A percentile compares a stretch with the other conserved stretches of the same genome.
Evolutionary conservation across 2,888 invertebrate genomes (phyloP).

Genomic region (Mycalesis mineus): DNA sequence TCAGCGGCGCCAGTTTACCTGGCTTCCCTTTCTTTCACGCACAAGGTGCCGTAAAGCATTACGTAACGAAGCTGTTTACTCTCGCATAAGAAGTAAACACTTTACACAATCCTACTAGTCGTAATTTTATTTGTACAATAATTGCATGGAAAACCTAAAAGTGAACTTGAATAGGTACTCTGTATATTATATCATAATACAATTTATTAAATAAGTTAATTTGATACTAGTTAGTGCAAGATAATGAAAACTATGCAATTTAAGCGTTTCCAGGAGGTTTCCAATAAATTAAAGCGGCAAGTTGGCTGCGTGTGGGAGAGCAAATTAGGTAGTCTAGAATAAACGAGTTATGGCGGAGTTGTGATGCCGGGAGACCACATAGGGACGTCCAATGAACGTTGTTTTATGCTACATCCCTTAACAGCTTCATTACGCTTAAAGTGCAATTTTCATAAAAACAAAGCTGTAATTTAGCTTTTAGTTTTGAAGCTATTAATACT

Average conservation of each 20-base stretch:
- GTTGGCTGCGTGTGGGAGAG: constrained; percentile 54
- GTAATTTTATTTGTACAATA: too few species aligned
- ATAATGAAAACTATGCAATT: background rate
- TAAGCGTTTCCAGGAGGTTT: constrained; percentile 1
- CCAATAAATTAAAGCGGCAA: constrained; percentile 57
- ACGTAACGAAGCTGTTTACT: too few species aligned
- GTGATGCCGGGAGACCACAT: constrained; percentile 28
- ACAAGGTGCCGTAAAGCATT: too few species aligned
- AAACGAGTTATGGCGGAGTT: constrained; percentile 68
- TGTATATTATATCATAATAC: too few species aligned
- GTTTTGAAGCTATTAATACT: background rate
- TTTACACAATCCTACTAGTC: too few species aligned
- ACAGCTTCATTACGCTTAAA: background rate
- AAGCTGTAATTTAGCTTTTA: background rate
- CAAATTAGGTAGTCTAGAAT: constrained; percentile 65
- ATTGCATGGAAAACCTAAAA: too few species aligned
- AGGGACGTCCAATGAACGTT: constrained; percentile 12
- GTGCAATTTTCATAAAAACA: background rate
- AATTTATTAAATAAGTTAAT: too few species aligned
- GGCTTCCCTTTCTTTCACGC: too few species aligned
- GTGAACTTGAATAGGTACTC: too few species aligned
- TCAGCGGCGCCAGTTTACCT: too few species aligned
- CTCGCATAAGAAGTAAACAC: too few species aligned
- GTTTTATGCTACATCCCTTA: constrained; percentile 1
- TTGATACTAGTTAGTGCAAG: background rate